These are phyloP conservation scores for Pangasianodon hypophthalmus DNA, from an alignment of 2,113 vertebrate genomes.

Conservation along the genomic window DNA sequence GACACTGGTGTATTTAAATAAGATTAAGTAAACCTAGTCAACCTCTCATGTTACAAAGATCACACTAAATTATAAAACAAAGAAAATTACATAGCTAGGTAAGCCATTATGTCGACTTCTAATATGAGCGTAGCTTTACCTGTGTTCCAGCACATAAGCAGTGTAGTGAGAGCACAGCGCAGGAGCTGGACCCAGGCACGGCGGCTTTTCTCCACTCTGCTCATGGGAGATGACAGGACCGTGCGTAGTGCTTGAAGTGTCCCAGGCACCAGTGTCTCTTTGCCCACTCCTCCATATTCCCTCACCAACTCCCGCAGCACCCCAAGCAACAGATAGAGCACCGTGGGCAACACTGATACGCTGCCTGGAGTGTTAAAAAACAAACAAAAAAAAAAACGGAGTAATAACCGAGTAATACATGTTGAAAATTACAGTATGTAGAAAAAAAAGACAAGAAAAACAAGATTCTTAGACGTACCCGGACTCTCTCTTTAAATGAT, in stretches of 20 bases:
- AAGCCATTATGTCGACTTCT: not conserved
- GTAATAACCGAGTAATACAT: not conserved
- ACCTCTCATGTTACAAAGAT: not conserved
- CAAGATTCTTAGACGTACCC: not conserved
- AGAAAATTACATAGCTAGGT: not conserved
- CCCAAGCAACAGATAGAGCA: constrained; percentile 87
- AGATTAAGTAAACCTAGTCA: not conserved
- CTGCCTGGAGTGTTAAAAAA: constrained; percentile 78
- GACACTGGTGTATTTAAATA: not conserved
- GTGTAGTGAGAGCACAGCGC: constrained; percentile 78
- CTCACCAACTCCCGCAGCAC: constrained; percentile 82
- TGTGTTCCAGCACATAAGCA: constrained; percentile 82
- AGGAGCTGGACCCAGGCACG: constrained; percentile 84
- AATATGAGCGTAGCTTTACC: constrained; percentile 63
- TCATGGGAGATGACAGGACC: constrained; percentile 85
- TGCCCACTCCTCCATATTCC: constrained; percentile 48
- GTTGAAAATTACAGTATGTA: not conserved
- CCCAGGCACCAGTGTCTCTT: constrained; percentile 71
- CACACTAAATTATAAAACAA: not conserved
- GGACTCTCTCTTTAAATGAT: not conserved
- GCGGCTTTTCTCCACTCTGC: constrained; percentile 85
- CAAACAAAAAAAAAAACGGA: not conserved
- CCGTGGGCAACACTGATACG: constrained; percentile 87
- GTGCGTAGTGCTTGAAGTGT: constrained; percentile 83
- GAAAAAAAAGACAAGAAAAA: not conserved